Base-by-base conservation (phyloP, 1,140 invertebrate genomes). In the Zaprionus ghesquierei region DNA sequence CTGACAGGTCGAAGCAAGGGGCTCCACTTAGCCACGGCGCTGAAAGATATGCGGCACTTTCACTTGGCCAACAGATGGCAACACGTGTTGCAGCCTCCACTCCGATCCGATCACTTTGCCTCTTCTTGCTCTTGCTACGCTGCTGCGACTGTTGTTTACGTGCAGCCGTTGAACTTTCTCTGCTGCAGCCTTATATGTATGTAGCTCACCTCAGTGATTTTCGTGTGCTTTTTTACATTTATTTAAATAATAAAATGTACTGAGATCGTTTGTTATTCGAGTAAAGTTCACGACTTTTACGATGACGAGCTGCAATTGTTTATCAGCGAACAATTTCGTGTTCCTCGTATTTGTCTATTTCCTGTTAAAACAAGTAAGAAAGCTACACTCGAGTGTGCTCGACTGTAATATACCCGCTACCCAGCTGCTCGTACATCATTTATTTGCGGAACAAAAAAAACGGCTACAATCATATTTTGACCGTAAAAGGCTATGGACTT, bases 41-140 rank as follows among this genome's bases (percentile, higher is more conserved):
- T 82, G 82, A 86, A 71, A 70, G 82, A 86, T 86, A 82, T 89
- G 84, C 82, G 82, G 79, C 72, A 81, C 79, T 86, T 86, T 86
- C 70, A 68, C 70, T 73, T 68, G 55, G 23, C 56, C 27, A 60
- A 82, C 84, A 86, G 69, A 82, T 86, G 82, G 84, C 49, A 86
- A 82, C 82, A 86, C 84, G 82, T 86, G 82, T 82, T 86, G 44
- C 46, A 33, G 50, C 53, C 54, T 29, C 54, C 64, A 13, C 22
- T 18, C 15, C 18, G 15, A 0, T 5, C 3, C 46, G 1, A 29
- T n/a, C n/a, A n/a, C n/a, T n/a, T n/a, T n/a, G n/a, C n/a, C 27
- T 0, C 23, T 25, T 4, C 49, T 23, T 13, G 15, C 18, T 9
- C 0, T 25, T 58, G 10, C 38, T 41, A 6, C 6, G 25, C 3